These are phyloP conservation scores for Argyresthia goedartella DNA, from an alignment of 2,888 invertebrate genomes.

Conservation along the genomic window DNA sequence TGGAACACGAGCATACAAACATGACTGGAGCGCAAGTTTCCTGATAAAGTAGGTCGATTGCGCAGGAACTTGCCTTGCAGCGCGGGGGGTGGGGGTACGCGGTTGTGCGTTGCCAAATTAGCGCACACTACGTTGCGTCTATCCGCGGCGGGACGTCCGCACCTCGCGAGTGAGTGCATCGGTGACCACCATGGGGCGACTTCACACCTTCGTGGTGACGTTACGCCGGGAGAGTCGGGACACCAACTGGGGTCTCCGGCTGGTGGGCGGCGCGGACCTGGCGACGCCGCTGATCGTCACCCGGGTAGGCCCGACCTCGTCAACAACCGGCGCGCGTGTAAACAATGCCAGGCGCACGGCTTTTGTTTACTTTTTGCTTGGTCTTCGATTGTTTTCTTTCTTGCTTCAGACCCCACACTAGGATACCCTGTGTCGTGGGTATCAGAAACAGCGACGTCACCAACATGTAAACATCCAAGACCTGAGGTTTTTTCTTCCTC, in stretches of 20 bases:
- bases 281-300: constrained; percentile 90
- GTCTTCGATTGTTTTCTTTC: neutral
- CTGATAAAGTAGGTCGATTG: constrained; percentile 57
- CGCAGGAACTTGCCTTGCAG: constrained; percentile 42
- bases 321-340: constrained; percentile 34
- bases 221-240: constrained; percentile 78
- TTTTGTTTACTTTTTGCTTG: neutral
- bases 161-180: constrained; percentile 33
- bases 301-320: constrained; percentile 71
- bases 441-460: too few relatives aligned
- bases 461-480: too few relatives aligned
- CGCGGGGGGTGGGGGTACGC: constrained; percentile 38
- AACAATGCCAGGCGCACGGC: constrained; percentile 34
- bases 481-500: too few relatives aligned
- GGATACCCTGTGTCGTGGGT: too few relatives aligned
- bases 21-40: constrained; percentile 25
- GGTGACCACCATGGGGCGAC: constrained; percentile 72
- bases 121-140: constrained; percentile 58
- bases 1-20: constrained; percentile 23
- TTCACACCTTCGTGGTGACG: constrained; percentile 82
- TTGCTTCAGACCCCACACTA: too few relatives aligned
- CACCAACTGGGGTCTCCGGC: constrained; percentile 88
- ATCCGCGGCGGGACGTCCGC: constrained; percentile 48
- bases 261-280: constrained; percentile 89
- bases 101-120: constrained; percentile 46